phyloP scores from a whole-genome alignment of 2,113 vertebrate species.

The Xenotilapia longispinis region DNA sequence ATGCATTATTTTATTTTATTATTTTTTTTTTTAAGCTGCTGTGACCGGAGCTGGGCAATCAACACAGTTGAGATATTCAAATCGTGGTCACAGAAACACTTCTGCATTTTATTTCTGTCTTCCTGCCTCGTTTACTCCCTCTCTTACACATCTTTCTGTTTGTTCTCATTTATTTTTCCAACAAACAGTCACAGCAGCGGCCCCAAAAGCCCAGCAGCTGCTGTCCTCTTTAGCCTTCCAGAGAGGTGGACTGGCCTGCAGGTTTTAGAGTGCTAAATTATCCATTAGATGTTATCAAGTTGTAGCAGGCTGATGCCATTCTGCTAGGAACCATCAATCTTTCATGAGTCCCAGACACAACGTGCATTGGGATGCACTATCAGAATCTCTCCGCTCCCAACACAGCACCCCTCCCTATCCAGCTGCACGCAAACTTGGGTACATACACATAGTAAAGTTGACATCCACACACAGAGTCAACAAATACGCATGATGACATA shows the following conservation, averaged over 20 bases:
- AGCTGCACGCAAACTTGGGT: constrained; percentile 49
- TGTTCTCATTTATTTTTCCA: constrained; percentile 2
- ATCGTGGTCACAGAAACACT: not conserved
- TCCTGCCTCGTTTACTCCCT: not conserved
- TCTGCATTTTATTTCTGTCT: not conserved
- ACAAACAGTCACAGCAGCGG: constrained; percentile 14
- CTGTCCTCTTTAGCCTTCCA: constrained; percentile 36
- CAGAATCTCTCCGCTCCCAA: constrained; percentile 56
- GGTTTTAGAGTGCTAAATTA: constrained; percentile 90
- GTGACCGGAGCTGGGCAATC: constrained; percentile 18
- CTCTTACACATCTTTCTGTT: not conserved
- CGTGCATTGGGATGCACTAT: constrained; percentile 71
- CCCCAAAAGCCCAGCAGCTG: constrained; percentile 46
- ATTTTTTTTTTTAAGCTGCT: not conserved
- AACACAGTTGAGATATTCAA: not conserved
- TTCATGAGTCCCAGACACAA: constrained; percentile 88
- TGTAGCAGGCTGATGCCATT: constrained; percentile 93
- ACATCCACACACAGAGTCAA: constrained; percentile 31
- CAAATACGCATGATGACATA: constrained; percentile 43
- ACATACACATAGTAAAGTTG: constrained; percentile 17
- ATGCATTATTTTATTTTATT: not conserved
- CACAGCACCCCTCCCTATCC: not conserved
- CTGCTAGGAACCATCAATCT: constrained; percentile 91
- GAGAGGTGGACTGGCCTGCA: constrained; percentile 54
- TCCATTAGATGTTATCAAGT: constrained; percentile 98